phyloP scores from a whole-genome alignment of 30 jellyfish, hydroid and myxozoan genomes.

The Cassiopea xamachana region DNA sequence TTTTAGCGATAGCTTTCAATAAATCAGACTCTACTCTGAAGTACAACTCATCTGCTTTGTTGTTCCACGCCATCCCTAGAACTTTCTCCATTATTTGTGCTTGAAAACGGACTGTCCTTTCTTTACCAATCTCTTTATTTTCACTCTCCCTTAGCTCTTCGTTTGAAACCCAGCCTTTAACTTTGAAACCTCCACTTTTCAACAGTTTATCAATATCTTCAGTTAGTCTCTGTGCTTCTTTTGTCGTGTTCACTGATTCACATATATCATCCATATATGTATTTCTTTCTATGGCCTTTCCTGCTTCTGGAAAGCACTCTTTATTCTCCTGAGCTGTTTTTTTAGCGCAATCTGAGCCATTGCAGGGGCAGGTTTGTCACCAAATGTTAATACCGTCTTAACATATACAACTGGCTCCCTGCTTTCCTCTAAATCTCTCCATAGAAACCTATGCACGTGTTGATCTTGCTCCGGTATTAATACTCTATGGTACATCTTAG shows the following conservation, averaged over 20 bases:
- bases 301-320: constrained; percentile 48
- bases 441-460: constrained; percentile 65
- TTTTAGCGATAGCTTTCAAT: no score
- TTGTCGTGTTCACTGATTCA: constrained; percentile 48
- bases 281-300: constrained; percentile 26
- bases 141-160: constrained; percentile 12
- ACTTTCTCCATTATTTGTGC: constrained; percentile 4
- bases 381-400: constrained; percentile 63
- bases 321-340: constrained; percentile 50
- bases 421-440: constrained; percentile 58
- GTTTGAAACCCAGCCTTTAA: constrained; percentile 52
- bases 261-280: constrained; percentile 69
- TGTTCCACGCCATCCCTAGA: no score
- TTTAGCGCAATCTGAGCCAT: constrained; percentile 65
- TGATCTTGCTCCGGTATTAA: constrained; percentile 58
- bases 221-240: constrained; percentile 54
- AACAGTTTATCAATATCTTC: constrained; percentile 47
- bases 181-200: constrained; percentile 53
- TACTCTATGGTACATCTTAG: constrained; percentile 64
- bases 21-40: no score
- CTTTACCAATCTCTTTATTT: constrained; percentile 24
- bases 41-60: no score
- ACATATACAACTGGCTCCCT: constrained; percentile 63
- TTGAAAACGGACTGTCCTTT: not conserved
- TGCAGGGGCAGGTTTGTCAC: constrained; percentile 72